Evolutionary conservation across 2,888 invertebrate species (phyloP).

Genomic region (Dynastes tityus): DNA sequence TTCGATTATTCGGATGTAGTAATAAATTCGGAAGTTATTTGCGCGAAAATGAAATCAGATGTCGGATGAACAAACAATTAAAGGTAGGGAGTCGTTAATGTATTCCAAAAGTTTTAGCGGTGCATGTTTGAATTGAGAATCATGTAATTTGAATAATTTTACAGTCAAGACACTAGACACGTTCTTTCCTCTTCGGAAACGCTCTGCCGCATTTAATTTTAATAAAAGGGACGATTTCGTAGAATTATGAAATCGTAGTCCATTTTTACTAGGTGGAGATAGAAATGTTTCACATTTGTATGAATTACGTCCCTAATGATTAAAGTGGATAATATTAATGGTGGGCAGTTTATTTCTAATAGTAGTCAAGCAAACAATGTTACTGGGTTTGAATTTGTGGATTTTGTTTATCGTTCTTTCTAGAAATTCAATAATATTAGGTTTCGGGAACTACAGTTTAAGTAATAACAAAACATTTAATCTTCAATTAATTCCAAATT

Average conservation of each 20-base stretch:
- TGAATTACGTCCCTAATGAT: no score
- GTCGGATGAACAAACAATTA: conserved; percentile 19
- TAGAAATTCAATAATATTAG: no score
- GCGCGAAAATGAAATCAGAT: conserved; percentile 20
- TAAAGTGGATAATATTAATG: no score
- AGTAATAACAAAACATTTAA: no score
- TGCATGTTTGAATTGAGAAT: neutral
- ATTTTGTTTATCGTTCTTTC: no score
- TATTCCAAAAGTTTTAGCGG: conserved; percentile 13
- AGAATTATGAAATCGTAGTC: neutral
- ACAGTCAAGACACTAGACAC: neutral
- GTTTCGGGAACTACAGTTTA: no score
- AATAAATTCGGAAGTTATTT: conserved; percentile 27
- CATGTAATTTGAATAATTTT: conserved; percentile 5
- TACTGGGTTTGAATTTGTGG: no score
- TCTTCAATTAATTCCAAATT: no score
- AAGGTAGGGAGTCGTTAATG: conserved; percentile 11
- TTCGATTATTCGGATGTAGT: neutral
- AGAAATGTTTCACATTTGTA: neutral
- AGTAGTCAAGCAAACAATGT: no score
- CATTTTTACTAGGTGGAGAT: neutral
- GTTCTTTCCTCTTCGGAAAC: neutral
- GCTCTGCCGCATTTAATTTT: neutral
- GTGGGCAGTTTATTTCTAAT: no score
- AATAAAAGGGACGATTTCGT: neutral